Evolutionary conservation across 2,888 invertebrate genomes (phyloP), one percentile per base, ranked within the genome.

Genomic region (Leucoptera coffeella): DNA sequence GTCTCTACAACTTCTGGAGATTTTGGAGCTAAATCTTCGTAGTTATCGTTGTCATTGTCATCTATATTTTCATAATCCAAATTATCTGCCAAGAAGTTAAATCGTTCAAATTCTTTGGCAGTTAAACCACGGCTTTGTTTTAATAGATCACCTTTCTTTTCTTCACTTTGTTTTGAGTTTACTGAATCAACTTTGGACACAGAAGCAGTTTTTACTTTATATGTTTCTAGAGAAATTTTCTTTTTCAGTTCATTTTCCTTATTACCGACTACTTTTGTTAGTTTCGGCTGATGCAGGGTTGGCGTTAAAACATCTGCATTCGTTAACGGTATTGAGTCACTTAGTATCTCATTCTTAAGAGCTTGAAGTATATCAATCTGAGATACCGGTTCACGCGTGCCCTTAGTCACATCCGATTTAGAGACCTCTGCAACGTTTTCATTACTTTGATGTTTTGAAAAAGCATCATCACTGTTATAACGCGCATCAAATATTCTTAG

Each of bases 361-460:
- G 71, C 69, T 45, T 65, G 61, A 25, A 69, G 40, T 30, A 71
- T 67, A 35, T 71, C 71, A 33, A 69, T 64, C 50, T 69, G 60
- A 2, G 65, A 64, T 6, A 58, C 43, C 15, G 47, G 43, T 30
- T 41, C 42, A 34, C 49, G 47, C 4, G 42, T 32, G 20, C 46
- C 42, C 32, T 38, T 39, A 12, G 37, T 25, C 7, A 41, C 33
- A 25, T 56, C 55, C 25, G 32, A 28, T 37, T 58, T 32, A 23
- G 12, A 23, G 9, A 14, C 13, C 4, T 12, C 13, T 19, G 28
- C 15, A 15, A 20, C 27, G 22, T 17, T 23, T 31, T 27, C 25
- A 6, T 25, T 19, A 14, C 23, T 30, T 31, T 34, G 34, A 15
- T 36, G 31, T n/a, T n/a, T n/a, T n/a, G n/a, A n/a, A n/a, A n/a